A percentile compares a stretch with the other conserved stretches of the same genome.
phyloP scores from a whole-genome alignment of 2,888 invertebrate species.

The Orthosia incerta region DNA sequence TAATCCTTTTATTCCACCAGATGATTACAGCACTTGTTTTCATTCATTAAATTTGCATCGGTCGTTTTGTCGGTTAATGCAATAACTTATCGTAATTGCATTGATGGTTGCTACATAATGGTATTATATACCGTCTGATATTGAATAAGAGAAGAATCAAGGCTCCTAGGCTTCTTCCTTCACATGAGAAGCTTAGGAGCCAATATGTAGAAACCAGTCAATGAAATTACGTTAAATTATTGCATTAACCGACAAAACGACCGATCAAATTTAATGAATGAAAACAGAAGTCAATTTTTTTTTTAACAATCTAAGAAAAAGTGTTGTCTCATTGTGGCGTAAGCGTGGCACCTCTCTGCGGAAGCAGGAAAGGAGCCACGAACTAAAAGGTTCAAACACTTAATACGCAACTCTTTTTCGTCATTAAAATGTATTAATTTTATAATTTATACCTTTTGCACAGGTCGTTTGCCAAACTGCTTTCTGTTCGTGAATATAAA shows the following conservation, averaged over 20 bases:
- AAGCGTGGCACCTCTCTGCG: not conserved
- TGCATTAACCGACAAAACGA: slow-evolving; percentile 1
- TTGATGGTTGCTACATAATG: not conserved
- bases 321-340: not conserved
- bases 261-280: slow-evolving; percentile 3
- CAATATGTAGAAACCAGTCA: too few relatives aligned
- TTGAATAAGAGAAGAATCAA: not conserved
- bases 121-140: not conserved
- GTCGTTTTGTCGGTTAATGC: slow-evolving; percentile 1
- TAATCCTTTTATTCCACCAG: slow-evolving; percentile 15
- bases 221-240: not conserved
- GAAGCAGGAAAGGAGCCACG: not conserved
- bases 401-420: too few relatives aligned
- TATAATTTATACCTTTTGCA: too few relatives aligned
- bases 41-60: slow-evolving; percentile 6
- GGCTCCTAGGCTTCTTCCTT: not conserved
- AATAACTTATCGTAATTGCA: not conserved
- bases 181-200: too few relatives aligned
- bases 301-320: too few relatives aligned
- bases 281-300: too few relatives aligned
- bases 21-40: slow-evolving; percentile 25
- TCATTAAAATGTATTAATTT: too few relatives aligned
- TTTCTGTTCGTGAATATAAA: too few relatives aligned
- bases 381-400: too few relatives aligned
- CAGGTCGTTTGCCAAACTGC: not conserved